These are phyloP conservation scores for Gisinianus flammeolus DNA, from an alignment of 2,888 invertebrate genomes.

Conservation along the genomic window DNA sequence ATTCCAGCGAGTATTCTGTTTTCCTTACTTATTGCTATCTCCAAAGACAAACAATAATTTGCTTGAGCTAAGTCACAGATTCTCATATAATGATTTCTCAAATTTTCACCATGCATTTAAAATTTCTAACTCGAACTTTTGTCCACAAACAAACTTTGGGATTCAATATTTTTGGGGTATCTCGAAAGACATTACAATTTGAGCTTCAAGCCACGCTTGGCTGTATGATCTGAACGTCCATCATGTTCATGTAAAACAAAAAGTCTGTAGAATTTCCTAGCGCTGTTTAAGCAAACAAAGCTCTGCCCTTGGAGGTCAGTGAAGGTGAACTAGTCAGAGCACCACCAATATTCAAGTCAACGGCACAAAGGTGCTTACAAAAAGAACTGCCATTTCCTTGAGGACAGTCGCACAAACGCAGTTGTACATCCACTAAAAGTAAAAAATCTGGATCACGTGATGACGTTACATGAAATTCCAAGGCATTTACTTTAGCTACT, in stretches of 20 bases:
- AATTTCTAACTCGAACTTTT: background rate
- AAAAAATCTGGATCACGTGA: background rate
- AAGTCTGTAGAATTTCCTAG: background rate
- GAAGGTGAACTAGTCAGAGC: background rate
- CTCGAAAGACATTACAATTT: too few species aligned
- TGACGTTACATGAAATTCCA: background rate
- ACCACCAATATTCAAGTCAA: background rate
- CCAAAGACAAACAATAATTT: background rate
- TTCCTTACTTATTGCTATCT: background rate
- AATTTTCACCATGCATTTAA: background rate
- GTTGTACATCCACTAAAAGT: background rate
- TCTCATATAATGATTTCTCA: background rate
- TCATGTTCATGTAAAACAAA: background rate
- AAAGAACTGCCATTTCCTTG: background rate
- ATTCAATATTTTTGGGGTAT: background rate
- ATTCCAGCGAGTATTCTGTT: background rate
- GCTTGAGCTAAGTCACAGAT: background rate
- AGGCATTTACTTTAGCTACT: background rate
- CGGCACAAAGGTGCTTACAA: background rate
- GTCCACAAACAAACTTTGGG: background rate
- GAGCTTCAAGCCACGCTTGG: too few species aligned
- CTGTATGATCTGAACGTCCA: background rate
- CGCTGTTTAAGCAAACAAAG: background rate
- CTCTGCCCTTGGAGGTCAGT: background rate
- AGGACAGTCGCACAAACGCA: background rate